phyloP scores from a whole-genome alignment of 2,888 invertebrate species.

The Ochropleura plecta region DNA sequence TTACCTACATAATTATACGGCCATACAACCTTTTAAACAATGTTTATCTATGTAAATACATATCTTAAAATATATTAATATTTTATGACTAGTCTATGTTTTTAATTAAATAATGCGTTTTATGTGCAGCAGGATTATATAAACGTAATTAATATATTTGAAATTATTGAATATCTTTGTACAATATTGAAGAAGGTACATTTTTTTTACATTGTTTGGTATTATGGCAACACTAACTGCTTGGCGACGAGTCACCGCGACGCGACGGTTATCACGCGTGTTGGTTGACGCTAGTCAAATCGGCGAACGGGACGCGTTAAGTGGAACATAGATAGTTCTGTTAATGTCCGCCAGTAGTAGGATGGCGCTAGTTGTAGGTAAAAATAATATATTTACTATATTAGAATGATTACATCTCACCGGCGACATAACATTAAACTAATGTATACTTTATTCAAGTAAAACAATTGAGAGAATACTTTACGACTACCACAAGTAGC shows the following conservation, averaged over 20 bases:
- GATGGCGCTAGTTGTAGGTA: conserved; percentile 6
- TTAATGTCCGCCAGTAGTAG: conserved; percentile 5
- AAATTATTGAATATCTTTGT: conserved; percentile 49
- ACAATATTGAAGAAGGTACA: conserved; percentile 34
- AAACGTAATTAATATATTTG: conserved; percentile 21
- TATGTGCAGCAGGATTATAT: conserved; percentile 15
- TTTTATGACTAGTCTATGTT: conserved; percentile 64
- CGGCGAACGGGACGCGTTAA: background rate
- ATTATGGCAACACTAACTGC: conserved; percentile 15
- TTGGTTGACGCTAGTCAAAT: background rate
- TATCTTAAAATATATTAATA: conserved; percentile 62
- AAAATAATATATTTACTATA: background rate
- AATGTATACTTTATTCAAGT: conserved; percentile 11
- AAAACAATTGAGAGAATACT: conserved; percentile 17
- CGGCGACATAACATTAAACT: background rate
- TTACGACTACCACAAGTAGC: conserved; percentile 20
- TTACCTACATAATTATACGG: background rate
- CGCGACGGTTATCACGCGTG: background rate
- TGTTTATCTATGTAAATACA: conserved; percentile 45
- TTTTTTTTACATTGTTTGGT: conserved; percentile 41
- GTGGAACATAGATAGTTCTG: conserved; percentile 12
- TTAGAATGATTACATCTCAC: background rate
- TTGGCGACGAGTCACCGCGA: background rate
- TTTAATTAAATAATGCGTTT: conserved; percentile 34
- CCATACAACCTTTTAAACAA: conserved; percentile 46